Percentiles rank a stretch among this genome's conserved stretches.
These are phyloP conservation scores for Agriopis marginaria DNA, from an alignment of 2,888 invertebrate genomes.

Conservation along the genomic window DNA sequence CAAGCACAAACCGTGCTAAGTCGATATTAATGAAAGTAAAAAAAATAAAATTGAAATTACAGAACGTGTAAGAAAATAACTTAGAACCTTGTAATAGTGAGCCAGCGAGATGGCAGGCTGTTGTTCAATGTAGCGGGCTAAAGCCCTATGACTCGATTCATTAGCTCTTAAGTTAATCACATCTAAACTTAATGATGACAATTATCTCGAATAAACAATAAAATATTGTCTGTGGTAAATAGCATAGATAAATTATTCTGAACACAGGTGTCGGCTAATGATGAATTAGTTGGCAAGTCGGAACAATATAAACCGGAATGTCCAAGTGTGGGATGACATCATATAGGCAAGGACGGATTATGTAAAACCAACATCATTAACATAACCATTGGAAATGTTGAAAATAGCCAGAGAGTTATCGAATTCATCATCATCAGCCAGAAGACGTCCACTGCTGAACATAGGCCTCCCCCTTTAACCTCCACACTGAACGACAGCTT, in stretches of 20 bases:
- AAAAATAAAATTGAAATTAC: too few species aligned
- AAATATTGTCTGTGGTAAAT: constrained; percentile 21
- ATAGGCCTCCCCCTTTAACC: too few species aligned
- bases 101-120: too few species aligned
- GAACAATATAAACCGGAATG: constrained; percentile 48
- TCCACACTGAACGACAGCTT: too few species aligned
- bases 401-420: not conserved
- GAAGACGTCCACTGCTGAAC: too few species aligned
- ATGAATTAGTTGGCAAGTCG: constrained; percentile 30
- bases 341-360: constrained; percentile 67
- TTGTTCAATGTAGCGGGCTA: too few species aligned
- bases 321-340: constrained; percentile 62
- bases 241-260: constrained; percentile 1
- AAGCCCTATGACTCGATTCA: not conserved
- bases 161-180: not conserved
- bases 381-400: constrained; percentile 45
- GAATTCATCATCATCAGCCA: too few species aligned
- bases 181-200: constrained; percentile 3
- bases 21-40: too few species aligned
- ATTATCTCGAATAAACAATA: constrained; percentile 11
- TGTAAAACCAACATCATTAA: constrained; percentile 54
- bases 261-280: constrained; percentile 25
- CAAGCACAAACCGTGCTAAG: too few species aligned
- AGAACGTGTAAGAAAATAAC: too few species aligned
- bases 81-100: too few species aligned